Conservation (phyloP, 2,797 vertebrate species). For the Tapera naevia region DNA sequence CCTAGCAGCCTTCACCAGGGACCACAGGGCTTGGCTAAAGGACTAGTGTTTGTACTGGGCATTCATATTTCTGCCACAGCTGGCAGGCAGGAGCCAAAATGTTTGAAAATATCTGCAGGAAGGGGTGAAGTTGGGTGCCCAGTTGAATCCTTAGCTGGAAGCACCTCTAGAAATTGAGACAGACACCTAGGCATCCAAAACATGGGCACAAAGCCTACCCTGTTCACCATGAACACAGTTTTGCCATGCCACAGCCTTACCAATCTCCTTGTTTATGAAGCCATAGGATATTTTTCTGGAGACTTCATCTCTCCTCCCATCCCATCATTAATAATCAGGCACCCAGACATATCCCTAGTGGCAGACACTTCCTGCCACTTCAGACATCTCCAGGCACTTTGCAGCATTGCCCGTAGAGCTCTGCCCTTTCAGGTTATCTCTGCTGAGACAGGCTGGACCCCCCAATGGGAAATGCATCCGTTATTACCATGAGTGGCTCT, state of each 20-base stretch:
- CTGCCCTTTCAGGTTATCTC: neutral
- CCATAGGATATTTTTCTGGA: accelerated
- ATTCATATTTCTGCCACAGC: neutral
- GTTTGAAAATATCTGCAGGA: neutral
- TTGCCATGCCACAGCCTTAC: neutral
- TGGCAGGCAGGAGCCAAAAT: neutral
- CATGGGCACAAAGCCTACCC: neutral
- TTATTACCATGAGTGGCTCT: neutral
- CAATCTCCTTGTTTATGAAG: neutral
- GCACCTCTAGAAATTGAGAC: neutral
- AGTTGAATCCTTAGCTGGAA: neutral
- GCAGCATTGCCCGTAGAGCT: neutral
- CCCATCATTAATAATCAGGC: neutral
- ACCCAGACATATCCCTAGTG: neutral
- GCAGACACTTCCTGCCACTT: neutral
- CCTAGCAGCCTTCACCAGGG: neutral
- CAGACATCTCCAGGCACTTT: neutral
- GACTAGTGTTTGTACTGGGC: neutral
- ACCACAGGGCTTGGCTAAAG: neutral
- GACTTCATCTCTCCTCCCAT: neutral
- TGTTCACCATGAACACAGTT: neutral
- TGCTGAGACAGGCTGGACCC: neutral
- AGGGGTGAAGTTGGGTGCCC: neutral
- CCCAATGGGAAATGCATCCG: neutral
- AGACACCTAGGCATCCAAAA: neutral